Conservation (phyloP, 2,113 vertebrate species). For the Conger conger region DNA sequence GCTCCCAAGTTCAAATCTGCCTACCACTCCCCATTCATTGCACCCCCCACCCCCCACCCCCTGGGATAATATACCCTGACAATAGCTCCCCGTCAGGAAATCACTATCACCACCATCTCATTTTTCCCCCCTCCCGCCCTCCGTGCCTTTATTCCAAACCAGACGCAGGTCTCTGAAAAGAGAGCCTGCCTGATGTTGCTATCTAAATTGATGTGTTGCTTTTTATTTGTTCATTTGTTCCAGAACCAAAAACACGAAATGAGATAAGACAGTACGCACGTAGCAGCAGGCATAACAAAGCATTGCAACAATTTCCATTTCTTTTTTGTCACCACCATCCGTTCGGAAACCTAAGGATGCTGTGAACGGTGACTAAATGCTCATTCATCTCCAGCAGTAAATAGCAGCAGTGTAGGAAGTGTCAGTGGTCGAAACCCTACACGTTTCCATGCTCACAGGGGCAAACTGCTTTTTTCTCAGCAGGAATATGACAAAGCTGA, state of each 20-base stretch:
- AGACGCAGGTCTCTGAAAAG: conserved; percentile 14
- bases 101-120: neutral
- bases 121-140: neutral
- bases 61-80: neutral
- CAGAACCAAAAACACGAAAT: neutral
- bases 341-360: neutral
- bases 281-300: neutral
- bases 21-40: conserved; percentile 7
- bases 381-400: neutral
- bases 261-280: neutral
- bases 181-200: neutral
- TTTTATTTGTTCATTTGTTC: neutral
- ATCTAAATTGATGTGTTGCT: neutral
- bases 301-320: neutral
- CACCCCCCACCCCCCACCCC: conserved; percentile 8
- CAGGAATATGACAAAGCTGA: neutral
- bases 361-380: neutral
- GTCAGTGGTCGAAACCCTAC: neutral
- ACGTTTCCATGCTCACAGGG: neutral
- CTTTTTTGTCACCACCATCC: neutral
- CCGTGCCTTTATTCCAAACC: conserved; percentile 6
- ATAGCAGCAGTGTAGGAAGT: neutral
- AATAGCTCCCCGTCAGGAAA: conserved; percentile 23
- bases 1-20: conserved; percentile 16
- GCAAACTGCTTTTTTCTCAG: neutral